phyloP scores from a whole-genome alignment of 2,113 vertebrate genomes.

The Microcebus tavaratra region DNA sequence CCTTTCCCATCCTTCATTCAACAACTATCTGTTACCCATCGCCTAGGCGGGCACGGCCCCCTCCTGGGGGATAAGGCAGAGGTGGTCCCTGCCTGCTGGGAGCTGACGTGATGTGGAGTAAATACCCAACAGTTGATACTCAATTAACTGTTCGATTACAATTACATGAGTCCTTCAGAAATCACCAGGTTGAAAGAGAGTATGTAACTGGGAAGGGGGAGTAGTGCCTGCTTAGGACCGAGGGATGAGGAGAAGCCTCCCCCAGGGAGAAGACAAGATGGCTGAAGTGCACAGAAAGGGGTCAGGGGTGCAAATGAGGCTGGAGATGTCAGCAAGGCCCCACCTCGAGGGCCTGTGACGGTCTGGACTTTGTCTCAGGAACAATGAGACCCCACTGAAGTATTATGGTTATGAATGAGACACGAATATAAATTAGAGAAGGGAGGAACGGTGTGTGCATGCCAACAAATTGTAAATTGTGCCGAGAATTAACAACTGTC shows the following conservation, averaged over 20 bases:
- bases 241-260: neutral
- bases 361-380: neutral
- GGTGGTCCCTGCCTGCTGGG: neutral
- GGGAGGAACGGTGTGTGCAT: neutral
- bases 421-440: neutral
- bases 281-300: neutral
- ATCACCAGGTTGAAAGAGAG: neutral
- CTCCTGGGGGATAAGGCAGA: neutral
- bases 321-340: neutral
- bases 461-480: neutral
- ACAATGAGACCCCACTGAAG: neutral
- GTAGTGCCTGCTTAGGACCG: neutral
- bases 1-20: neutral
- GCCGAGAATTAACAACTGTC: neutral
- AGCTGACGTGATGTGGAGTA: neutral
- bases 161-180: neutral
- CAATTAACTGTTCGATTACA: neutral
- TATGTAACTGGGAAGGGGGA: rapidly evolving
- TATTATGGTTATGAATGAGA: neutral
- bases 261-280: neutral
- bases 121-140: neutral
- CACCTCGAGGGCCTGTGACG: neutral
- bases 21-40: neutral
- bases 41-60: neutral
- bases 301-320: neutral